Evolutionary conservation across 2,113 vertebrate genomes (phyloP), one percentile per base, ranked within the genome.

Genomic region (Grantiella picta): DNA sequence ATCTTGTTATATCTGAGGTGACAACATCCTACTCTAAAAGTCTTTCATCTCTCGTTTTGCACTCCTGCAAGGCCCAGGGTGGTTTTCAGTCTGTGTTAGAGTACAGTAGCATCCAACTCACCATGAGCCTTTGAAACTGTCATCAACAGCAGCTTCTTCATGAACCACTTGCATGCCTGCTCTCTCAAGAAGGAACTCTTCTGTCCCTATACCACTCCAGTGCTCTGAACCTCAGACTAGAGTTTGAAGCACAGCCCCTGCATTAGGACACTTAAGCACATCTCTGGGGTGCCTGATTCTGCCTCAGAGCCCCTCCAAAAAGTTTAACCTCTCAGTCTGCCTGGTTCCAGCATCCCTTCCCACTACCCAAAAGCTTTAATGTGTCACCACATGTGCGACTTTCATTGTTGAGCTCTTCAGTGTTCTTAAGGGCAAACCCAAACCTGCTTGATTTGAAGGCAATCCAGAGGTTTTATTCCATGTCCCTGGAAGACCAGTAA

Each of bases 211-310:
- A n/a, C 5, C 12, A 49, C 31, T 31, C 29, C 59, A 38, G 20
- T 12, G 15, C 72, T 94, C 85, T 75, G 56, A 81, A 77, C 47
- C 45, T 87, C 68, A 83, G 33, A 59, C 8, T 40, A 14, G 9
- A 42, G 22, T 42, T 15, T 63, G 47, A 77, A 86, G 59, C 57
- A 44, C 16, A 61, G 31, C 4, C 31, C 19, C 28, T 21, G 10
- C 23, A 15, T 0, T 1, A 60, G 24, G 21, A 42, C 19, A 47
- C 65, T 29, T 16, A 35, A 63, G 20, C n/a, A 53, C 1, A 2
- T 38, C 15, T 63, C 44, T 31, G 25, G 10, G 10, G 27, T 42
- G 29, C 33, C 25, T 35, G 61, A 0, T 53, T 70, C 66, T 66
- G 42, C 47, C 54, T 29, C 53, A 18, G 20, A 50, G 17, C 17